Evolutionary conservation across 2,888 invertebrate genomes (phyloP).

Genomic region (Limenitis camilla): DNA sequence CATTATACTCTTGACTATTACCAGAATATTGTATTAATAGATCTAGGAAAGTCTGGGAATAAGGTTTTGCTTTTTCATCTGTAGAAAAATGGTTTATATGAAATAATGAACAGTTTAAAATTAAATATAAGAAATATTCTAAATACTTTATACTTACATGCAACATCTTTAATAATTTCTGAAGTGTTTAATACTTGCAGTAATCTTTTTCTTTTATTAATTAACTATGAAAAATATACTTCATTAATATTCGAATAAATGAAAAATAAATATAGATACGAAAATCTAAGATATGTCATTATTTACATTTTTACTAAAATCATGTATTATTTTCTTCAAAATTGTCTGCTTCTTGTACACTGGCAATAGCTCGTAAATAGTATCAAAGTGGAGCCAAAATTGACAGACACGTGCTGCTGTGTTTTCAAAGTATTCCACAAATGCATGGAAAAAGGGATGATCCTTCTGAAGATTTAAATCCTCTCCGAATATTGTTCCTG

Average conservation of each 20-base stretch:
- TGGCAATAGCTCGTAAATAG: conserved; percentile 29
- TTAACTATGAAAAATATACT: too few relatives aligned
- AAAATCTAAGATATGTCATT: background rate
- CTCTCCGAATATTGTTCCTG: conserved; percentile 38
- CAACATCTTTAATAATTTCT: too few relatives aligned
- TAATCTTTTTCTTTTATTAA: too few relatives aligned
- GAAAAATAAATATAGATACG: too few relatives aligned
- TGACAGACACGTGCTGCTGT: conserved; percentile 30
- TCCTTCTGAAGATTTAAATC: conserved; percentile 29
- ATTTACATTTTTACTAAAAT: conserved; percentile 1
- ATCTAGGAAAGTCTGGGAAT: too few relatives aligned
- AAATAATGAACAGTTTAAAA: too few relatives aligned
- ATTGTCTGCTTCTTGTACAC: background rate
- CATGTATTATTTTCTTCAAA: background rate
- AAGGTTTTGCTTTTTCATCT: too few relatives aligned
- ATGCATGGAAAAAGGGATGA: conserved; percentile 32
- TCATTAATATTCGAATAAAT: too few relatives aligned
- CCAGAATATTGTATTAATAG: conserved; percentile 12
- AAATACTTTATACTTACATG: too few relatives aligned
- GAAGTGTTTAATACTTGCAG: too few relatives aligned
- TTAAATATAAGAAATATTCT: too few relatives aligned
- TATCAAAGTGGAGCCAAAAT: conserved; percentile 35
- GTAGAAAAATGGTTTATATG: too few relatives aligned
- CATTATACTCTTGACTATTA: conserved; percentile 19
- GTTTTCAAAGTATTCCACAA: conserved; percentile 28